phyloP scores from a whole-genome alignment of 2,888 invertebrate genomes.

The Eupithecia subumbrata region DNA sequence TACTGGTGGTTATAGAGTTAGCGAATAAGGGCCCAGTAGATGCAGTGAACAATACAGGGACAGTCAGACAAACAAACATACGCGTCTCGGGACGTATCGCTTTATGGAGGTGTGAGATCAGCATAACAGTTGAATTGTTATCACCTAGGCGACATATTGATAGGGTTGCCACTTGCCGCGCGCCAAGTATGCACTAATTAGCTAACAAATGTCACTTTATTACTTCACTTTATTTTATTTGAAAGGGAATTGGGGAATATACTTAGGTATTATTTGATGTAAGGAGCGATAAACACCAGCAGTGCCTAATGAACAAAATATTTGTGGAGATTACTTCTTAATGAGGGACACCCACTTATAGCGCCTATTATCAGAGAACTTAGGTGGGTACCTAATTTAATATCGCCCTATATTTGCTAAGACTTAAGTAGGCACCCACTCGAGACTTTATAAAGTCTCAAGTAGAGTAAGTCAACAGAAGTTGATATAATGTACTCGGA shows the following conservation, averaged over 20 bases:
- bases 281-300: background rate
- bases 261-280: background rate
- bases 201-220: background rate
- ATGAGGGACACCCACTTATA: background rate
- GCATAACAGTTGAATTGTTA: constrained; percentile 71
- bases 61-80: constrained; percentile 40
- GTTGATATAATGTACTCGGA: background rate
- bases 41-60: constrained; percentile 43
- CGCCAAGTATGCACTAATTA: constrained; percentile 17
- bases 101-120: constrained; percentile 63
- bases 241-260: background rate
- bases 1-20: background rate
- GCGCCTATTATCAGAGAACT: background rate
- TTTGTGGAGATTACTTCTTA: background rate
- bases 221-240: too few species aligned
- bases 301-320: background rate
- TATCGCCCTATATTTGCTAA: background rate
- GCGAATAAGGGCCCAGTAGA: constrained; percentile 11
- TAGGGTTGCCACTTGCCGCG: constrained; percentile 48
- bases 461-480: background rate
- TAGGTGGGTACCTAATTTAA: background rate
- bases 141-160: constrained; percentile 53
- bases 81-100: constrained; percentile 55
- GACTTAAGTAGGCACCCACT: background rate
- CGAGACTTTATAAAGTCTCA: background rate